These are phyloP conservation scores for Calyptomena viridis DNA, from an alignment of 2,113 vertebrate species.

Conservation along the genomic window DNA sequence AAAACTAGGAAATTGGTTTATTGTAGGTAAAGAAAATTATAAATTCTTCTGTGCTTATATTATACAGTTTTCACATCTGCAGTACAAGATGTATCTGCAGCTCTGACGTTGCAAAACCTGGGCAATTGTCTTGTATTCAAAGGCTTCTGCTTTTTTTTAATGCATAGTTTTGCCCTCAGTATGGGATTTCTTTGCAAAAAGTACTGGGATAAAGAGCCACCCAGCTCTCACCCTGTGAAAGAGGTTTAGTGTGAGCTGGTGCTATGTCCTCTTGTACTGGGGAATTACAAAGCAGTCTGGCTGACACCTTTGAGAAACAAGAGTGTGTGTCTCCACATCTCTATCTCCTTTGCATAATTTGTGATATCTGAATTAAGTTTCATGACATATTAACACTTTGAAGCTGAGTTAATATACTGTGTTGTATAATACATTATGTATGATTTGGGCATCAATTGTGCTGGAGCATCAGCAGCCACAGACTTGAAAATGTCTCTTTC, in stretches of 20 bases:
- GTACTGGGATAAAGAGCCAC: neutral
- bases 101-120: neutral
- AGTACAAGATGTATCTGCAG: neutral
- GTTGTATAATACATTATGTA: conserved; percentile 64
- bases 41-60: neutral
- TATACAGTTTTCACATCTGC: neutral
- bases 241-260: neutral
- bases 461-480: conserved; percentile 30
- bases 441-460: conserved; percentile 51
- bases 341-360: conserved; percentile 52
- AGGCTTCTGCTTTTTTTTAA: neutral
- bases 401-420: conserved; percentile 68
- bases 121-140: neutral
- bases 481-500: conserved; percentile 40
- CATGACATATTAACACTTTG: conserved; percentile 70
- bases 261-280: neutral
- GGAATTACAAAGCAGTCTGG: conserved; percentile 9
- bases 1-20: neutral
- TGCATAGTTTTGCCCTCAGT: neutral
- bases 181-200: neutral
- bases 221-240: neutral
- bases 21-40: neutral
- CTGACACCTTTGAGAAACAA: conserved; percentile 53
- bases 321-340: conserved; percentile 44
- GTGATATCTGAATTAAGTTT: conserved; percentile 71